phyloP scores from a whole-genome alignment of 1,140 invertebrate genomes.

The Nasonia vitripennis region DNA sequence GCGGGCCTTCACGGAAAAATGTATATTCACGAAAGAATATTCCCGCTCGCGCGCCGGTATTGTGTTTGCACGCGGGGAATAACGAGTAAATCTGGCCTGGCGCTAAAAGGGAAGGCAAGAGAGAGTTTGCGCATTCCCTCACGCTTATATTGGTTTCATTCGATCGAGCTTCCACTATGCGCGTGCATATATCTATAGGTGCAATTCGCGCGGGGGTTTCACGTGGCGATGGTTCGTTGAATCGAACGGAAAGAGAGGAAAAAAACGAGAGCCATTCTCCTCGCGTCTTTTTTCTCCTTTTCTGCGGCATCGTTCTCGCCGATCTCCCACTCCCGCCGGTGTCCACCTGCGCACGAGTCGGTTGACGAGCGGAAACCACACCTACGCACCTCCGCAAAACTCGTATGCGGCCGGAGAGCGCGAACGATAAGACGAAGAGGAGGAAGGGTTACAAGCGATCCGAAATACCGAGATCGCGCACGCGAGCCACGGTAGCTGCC shows the following conservation, averaged over 20 bases:
- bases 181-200: constrained; percentile 36
- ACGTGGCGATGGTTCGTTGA: constrained; percentile 54
- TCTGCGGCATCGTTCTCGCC: neutral
- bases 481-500: neutral
- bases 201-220: constrained; percentile 65
- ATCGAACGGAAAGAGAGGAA: constrained; percentile 57
- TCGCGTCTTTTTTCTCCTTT: neutral
- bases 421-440: neutral
- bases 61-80: neutral
- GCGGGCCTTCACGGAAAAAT: too few species aligned
- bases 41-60: neutral
- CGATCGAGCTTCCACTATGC: constrained; percentile 69
- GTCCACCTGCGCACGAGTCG: neutral
- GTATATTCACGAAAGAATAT: neutral
- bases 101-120: constrained; percentile 18
- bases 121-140: constrained; percentile 66
- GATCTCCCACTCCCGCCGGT: neutral
- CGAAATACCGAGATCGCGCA: neutral
- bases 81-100: constrained; percentile 2
- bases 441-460: neutral
- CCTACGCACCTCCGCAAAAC: constrained; percentile 49
- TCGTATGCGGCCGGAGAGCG: too few species aligned
- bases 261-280: constrained; percentile 15
- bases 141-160: constrained; percentile 74
- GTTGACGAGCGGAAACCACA: constrained; percentile 56